Conservation (phyloP, 2,888 invertebrate species). For the Drosophila melanocephala region DNA sequence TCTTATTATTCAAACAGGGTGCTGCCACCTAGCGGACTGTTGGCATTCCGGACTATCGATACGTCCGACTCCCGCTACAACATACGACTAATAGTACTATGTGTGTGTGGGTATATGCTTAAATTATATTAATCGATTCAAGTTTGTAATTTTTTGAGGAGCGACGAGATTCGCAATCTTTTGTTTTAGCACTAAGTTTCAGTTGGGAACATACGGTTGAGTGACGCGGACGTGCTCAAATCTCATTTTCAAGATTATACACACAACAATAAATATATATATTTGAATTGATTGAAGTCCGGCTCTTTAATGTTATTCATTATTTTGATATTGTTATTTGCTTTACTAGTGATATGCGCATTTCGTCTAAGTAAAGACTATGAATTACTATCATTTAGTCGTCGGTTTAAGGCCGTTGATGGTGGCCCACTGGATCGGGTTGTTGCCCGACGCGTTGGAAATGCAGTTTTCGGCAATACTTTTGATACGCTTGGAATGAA, state of each 20-base stretch:
- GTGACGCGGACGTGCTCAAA: constrained; percentile 2
- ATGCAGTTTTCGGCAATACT: constrained; percentile 72
- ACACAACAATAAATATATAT: neutral
- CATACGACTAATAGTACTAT: neutral
- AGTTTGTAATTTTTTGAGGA: neutral
- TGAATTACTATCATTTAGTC: constrained; percentile 43
- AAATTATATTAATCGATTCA: constrained; percentile 1
- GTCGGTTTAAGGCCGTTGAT: constrained; percentile 65
- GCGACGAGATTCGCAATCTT: constrained; percentile 8
- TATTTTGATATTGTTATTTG: constrained; percentile 18
- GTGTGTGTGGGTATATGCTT: constrained; percentile 1
- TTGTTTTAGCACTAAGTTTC: neutral
- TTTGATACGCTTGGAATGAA: constrained; percentile 67
- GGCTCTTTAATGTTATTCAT: constrained; percentile 32
- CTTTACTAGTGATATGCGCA: constrained; percentile 19
- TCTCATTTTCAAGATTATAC: neutral
- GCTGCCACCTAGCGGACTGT: neutral
- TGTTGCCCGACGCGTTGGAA: constrained; percentile 52
- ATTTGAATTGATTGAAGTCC: neutral
- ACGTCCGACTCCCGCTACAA: neutral
- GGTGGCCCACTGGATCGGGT: constrained; percentile 58
- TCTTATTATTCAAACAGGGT: neutral
- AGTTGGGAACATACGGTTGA: constrained; percentile 17
- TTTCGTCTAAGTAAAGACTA: constrained; percentile 43
- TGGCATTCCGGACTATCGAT: neutral